Percentiles rank a stretch among this genome's conserved stretches.
These are phyloP conservation scores for Hirundichthys speculiger DNA, from an alignment of 2,113 vertebrate species.

Conservation along the genomic window DNA sequence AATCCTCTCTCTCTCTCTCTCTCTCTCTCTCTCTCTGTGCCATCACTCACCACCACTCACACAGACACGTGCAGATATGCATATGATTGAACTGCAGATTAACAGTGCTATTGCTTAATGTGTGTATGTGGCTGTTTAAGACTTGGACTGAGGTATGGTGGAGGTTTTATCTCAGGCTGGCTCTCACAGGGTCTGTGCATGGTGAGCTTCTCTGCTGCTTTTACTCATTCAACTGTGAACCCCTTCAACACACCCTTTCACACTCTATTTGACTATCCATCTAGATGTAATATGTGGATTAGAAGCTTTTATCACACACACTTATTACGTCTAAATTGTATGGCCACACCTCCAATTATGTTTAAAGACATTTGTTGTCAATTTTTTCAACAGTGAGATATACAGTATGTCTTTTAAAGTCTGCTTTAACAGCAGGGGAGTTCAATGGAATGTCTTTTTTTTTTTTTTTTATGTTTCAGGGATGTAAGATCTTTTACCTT, in stretches of 20 bases:
- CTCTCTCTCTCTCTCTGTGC: slow-evolving; percentile 25
- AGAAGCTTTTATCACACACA: slow-evolving; percentile 68
- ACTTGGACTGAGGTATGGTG: neutral
- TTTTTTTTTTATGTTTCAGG: too few relatives aligned
- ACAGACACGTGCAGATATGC: slow-evolving; percentile 34
- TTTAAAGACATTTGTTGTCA: neutral
- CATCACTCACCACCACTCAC: slow-evolving; percentile 42
- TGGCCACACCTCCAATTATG: slow-evolving; percentile 23
- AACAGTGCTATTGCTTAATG: slow-evolving; percentile 16
- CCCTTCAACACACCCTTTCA: slow-evolving; percentile 17
- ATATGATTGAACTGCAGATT: slow-evolving; percentile 59
- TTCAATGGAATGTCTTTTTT: too few relatives aligned
- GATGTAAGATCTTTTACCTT: too few relatives aligned
- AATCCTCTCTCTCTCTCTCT: slow-evolving; percentile 60
- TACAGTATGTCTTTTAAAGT: neutral
- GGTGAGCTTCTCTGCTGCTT: slow-evolving; percentile 48
- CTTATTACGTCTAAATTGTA: slow-evolving; percentile 26
- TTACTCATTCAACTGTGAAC: slow-evolving; percentile 50
- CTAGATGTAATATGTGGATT: slow-evolving; percentile 74
- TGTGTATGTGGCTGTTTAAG: slow-evolving; percentile 19
- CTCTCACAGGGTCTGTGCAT: slow-evolving; percentile 25
- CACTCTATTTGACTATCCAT: slow-evolving; percentile 53
- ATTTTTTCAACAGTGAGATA: slow-evolving; percentile 7
- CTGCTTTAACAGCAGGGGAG: too few relatives aligned
- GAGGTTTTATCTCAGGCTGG: slow-evolving; percentile 28